phyloP scores from a whole-genome alignment of 2,888 invertebrate genomes.

The Phyllotreta striolata region DNA sequence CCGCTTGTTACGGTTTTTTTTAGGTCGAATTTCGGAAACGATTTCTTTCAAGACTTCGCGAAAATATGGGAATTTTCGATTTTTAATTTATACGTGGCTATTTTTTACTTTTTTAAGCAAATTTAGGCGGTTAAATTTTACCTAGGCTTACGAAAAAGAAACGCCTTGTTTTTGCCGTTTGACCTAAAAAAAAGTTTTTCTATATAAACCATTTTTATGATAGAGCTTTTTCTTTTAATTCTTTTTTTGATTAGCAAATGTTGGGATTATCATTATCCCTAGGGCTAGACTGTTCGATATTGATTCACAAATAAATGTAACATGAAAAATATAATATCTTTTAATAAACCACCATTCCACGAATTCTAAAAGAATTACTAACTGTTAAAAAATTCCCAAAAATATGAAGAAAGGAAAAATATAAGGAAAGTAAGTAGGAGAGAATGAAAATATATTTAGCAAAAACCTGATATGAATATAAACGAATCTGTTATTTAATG shows the following conservation, averaged over 20 bases:
- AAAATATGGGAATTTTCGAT: slow-evolving; percentile 3
- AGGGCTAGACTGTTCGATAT: slow-evolving; percentile 45
- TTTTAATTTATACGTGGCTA: neutral
- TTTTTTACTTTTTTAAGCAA: neutral
- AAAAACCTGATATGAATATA: slow-evolving; percentile 33
- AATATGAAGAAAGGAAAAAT: slow-evolving; percentile 4
- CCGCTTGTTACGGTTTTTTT: slow-evolving; percentile 38
- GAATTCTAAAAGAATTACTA: too few relatives aligned
- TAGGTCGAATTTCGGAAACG: slow-evolving; percentile 12
- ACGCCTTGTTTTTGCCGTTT: slow-evolving; percentile 3
- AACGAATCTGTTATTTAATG: slow-evolving; percentile 27
- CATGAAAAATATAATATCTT: slow-evolving; percentile 19
- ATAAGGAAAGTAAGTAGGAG: too few relatives aligned
- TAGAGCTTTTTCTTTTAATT: slow-evolving; percentile 38
- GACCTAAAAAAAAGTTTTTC: slow-evolving; percentile 15
- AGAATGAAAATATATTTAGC: slow-evolving; percentile 29
- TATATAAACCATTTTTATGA: slow-evolving; percentile 31
- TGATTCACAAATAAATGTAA: slow-evolving; percentile 45
- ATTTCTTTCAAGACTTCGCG: neutral
- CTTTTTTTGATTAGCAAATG: slow-evolving; percentile 41
- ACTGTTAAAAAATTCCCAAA: slow-evolving; percentile 2
- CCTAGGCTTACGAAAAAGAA: neutral
- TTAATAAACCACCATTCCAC: neutral
- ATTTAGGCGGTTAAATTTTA: neutral
- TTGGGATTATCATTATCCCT: slow-evolving; percentile 44